A percentile compares a stretch with the other conserved stretches of the same genome.
These are phyloP conservation scores for Urocynchramus pylzowi DNA, from an alignment of 2,113 vertebrate species.

Conservation along the genomic window DNA sequence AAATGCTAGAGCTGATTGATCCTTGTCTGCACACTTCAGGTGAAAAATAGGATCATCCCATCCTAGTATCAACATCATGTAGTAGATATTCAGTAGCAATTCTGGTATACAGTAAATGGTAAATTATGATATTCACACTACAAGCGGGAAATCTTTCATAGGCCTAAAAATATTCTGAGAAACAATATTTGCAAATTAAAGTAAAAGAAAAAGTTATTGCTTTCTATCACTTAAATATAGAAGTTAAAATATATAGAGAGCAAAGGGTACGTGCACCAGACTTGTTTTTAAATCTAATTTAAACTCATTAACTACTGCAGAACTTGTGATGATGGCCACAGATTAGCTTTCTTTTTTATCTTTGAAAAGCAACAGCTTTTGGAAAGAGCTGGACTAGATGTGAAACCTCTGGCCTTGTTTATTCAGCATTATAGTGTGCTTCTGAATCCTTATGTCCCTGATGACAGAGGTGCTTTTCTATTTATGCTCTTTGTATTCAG, in stretches of 20 bases:
- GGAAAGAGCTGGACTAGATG: slow-evolving; percentile 60
- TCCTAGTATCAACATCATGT: not conserved
- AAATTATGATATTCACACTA: not conserved
- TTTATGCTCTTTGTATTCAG: slow-evolving; percentile 58
- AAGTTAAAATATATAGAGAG: not conserved
- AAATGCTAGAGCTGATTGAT: not conserved
- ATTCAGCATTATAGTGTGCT: slow-evolving; percentile 61
- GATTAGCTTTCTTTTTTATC: slow-evolving; percentile 59
- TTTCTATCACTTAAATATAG: not conserved
- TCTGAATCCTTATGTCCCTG: slow-evolving; percentile 58
- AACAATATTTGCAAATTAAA: not conserved
- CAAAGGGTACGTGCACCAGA: not conserved
- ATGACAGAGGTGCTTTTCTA: slow-evolving; percentile 56
- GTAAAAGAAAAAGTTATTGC: not conserved
- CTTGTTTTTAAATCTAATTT: slow-evolving; percentile 15
- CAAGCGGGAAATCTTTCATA: not conserved
- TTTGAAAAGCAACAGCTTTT: slow-evolving; percentile 61
- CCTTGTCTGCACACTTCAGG: not conserved
- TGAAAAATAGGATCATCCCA: not conserved
- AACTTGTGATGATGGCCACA: slow-evolving; percentile 34
- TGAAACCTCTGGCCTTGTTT: slow-evolving; percentile 59
- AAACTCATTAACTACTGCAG: slow-evolving; percentile 20
- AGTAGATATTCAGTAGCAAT: not conserved
- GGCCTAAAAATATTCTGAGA: not conserved
- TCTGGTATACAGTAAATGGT: not conserved